Conservation (phyloP, 2,113 vertebrate species). For the Rhombomys opimus region DNA sequence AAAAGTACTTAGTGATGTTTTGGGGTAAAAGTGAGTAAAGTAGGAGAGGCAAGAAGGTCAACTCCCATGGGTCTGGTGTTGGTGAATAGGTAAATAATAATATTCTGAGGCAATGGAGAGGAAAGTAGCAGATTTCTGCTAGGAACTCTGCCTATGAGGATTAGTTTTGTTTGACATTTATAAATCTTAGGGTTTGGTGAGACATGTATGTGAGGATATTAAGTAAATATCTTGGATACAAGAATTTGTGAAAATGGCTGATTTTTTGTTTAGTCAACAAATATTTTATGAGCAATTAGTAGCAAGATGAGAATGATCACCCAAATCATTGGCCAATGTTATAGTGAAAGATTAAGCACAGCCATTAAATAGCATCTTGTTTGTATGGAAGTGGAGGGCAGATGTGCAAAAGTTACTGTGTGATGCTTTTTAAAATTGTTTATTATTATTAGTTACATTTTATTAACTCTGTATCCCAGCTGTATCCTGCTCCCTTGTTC, state of each 20-base stretch:
- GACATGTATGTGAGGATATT: neutral
- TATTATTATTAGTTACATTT: no score
- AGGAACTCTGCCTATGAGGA: neutral
- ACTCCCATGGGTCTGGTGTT: neutral
- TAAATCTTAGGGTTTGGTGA: neutral
- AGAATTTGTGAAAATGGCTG: neutral
- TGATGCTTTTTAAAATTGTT: neutral
- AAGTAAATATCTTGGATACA: neutral
- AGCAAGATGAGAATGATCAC: neutral
- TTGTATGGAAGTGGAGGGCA: neutral
- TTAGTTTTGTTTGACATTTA: neutral
- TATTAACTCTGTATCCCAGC: no score
- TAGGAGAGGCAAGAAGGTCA: neutral
- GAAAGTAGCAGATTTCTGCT: neutral
- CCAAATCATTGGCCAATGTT: conserved; percentile 40
- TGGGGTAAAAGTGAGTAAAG: neutral
- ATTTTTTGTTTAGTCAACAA: conserved; percentile 12
- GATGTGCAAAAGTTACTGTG: neutral
- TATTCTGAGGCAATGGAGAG: neutral
- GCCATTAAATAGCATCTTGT: neutral
- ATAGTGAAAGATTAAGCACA: neutral
- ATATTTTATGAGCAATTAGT: neutral
- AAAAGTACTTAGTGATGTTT: neutral
- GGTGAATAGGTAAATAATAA: neutral
- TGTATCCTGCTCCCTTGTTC: no score